Evolutionary conservation across 2,888 invertebrate species (phyloP).

Genomic region (Limnephilus marmoratus): DNA sequence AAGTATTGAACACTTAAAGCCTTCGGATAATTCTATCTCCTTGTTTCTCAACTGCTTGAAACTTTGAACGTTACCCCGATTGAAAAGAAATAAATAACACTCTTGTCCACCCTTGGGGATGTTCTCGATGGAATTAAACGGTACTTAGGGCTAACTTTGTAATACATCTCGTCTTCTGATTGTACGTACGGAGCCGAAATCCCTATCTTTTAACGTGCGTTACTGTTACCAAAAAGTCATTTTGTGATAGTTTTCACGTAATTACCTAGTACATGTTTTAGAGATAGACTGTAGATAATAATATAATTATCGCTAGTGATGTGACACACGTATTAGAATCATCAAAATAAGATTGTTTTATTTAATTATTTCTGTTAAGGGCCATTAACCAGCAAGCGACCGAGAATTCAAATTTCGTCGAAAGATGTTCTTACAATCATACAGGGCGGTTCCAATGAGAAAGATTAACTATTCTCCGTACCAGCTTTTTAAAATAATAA

Average conservation of each 20-base stretch:
- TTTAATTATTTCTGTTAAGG: no score
- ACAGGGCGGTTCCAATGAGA: no score
- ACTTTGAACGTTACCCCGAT: slow-evolving; percentile 59
- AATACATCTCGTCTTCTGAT: background rate
- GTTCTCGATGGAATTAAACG: background rate
- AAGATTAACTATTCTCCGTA: no score
- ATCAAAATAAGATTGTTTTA: no score
- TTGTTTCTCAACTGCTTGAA: slow-evolving; percentile 54
- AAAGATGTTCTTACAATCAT: no score
- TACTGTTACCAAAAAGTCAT: background rate
- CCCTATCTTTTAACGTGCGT: background rate
- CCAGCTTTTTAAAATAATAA: no score
- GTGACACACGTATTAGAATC: no score
- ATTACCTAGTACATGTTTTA: no score
- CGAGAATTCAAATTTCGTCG: no score
- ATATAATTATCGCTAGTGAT: no score
- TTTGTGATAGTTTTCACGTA: background rate
- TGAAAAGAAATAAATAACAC: slow-evolving; percentile 64
- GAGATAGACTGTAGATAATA: no score
- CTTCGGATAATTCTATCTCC: slow-evolving; percentile 50
- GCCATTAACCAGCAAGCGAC: no score
- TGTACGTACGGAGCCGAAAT: background rate
- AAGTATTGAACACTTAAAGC: background rate
- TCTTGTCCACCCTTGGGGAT: slow-evolving; percentile 14
- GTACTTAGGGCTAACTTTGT: background rate